Percentiles rank a stretch among this genome's conserved stretches.
phyloP scores from a whole-genome alignment of 2,113 vertebrate species.

The Gallinago media region DNA sequence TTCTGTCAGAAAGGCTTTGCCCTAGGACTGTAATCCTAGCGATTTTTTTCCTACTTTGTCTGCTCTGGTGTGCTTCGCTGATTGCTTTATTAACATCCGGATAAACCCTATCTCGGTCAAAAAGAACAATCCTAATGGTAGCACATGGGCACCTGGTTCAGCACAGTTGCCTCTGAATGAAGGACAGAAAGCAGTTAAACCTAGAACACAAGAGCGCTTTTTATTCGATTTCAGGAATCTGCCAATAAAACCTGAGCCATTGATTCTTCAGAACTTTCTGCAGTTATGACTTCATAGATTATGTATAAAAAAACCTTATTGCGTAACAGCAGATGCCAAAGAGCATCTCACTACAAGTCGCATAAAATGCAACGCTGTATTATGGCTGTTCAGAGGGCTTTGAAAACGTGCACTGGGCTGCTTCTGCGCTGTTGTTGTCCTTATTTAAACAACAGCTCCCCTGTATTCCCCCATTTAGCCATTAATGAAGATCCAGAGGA shows the following conservation, averaged over 20 bases:
- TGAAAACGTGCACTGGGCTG: slow-evolving; percentile 90
- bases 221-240: slow-evolving; percentile 94
- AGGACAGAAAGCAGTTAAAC: slow-evolving; percentile 69
- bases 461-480: slow-evolving; percentile 99
- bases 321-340: slow-evolving; percentile 85
- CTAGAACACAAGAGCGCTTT: slow-evolving; percentile 90
- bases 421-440: slow-evolving; percentile 95
- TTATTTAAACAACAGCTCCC: slow-evolving; percentile 99
- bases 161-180: slow-evolving; percentile 71
- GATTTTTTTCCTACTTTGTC: slow-evolving; percentile 57
- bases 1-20: slow-evolving; percentile 54
- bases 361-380: slow-evolving; percentile 81
- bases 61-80: slow-evolving; percentile 75
- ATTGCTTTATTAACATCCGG: slow-evolving; percentile 80
- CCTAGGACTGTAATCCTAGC: slow-evolving; percentile 52
- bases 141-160: slow-evolving; percentile 54
- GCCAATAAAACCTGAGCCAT: slow-evolving; percentile 89
- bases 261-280: slow-evolving; percentile 87
- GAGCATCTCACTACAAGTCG: slow-evolving; percentile 84
- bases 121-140: slow-evolving; percentile 52
- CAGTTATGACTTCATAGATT: slow-evolving; percentile 89
- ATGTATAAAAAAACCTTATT: slow-evolving; percentile 78
- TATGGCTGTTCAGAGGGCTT: slow-evolving; percentile 88
- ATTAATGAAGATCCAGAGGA: slow-evolving; percentile 98
- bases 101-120: slow-evolving; percentile 71